Conservation (phyloP, 35 echinoderm and acorn worm species). For the Lytechinus variegatus region DNA sequence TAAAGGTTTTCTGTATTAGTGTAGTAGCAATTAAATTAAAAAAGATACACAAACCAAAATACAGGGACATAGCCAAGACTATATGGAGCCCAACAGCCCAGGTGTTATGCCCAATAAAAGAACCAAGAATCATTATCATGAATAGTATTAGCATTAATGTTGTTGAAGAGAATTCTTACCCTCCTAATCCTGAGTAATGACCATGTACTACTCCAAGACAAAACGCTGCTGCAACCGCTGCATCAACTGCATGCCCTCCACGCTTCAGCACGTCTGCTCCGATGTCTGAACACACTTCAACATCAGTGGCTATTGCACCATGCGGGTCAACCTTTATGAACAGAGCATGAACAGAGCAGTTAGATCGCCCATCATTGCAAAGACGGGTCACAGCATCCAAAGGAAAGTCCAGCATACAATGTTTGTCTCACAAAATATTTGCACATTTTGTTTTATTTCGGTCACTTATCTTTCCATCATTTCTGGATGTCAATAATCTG, state of each 20-base stretch:
- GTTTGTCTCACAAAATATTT: no score
- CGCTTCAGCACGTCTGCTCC: constrained; percentile 60
- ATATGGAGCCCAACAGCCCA: no score
- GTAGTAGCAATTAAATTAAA: no score
- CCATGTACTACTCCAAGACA: constrained; percentile 82
- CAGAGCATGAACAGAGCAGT: neutral
- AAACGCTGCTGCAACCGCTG: constrained; percentile 71
- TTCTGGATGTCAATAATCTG: neutral
- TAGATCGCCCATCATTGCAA: neutral
- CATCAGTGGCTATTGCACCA: constrained; percentile 64
- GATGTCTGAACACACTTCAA: constrained; percentile 64
- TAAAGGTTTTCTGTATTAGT: no score
- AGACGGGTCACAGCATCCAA: no score
- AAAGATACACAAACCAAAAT: no score
- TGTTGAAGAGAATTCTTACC: constrained; percentile 47
- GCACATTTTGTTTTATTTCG: no score
- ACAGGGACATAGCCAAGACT: no score
- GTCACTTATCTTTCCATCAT: no score
- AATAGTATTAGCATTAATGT: neutral
- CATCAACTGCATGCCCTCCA: constrained; percentile 87
- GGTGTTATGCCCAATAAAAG: no score
- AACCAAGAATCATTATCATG: no score
- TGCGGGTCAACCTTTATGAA: constrained; percentile 71
- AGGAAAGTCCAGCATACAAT: no score
- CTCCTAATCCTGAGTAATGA: constrained; percentile 80